Conservation (phyloP, 2,888 invertebrate species). For the Drosophila falleni region DNA sequence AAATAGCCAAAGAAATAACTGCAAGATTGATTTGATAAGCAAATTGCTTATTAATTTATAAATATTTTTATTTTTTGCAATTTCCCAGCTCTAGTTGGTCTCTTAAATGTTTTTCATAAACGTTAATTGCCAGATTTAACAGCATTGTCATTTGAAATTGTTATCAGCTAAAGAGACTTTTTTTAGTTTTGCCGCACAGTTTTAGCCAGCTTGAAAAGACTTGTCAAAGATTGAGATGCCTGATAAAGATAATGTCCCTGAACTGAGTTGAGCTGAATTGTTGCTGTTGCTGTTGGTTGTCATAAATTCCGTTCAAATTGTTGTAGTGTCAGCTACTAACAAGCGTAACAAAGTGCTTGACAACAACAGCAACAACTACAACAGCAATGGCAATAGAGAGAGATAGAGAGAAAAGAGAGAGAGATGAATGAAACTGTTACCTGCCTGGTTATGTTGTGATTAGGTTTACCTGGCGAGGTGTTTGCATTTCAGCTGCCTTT, state of each 20-base stretch:
- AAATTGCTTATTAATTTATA: conserved; percentile 8
- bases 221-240: conserved; percentile 32
- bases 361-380: conserved; percentile 24
- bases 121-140: conserved; percentile 22
- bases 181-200: conserved; percentile 14
- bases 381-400: conserved; percentile 4
- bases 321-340: conserved; percentile 71
- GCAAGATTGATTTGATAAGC: neutral
- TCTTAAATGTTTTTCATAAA: neutral
- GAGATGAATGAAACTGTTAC: conserved; percentile 72
- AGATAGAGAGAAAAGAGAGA: neutral
- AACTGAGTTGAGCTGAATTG: conserved; percentile 20
- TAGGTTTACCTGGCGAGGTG: conserved; percentile 59
- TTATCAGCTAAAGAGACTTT: conserved; percentile 18
- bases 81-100: conserved; percentile 5
- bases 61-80: neutral
- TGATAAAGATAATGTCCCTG: conserved; percentile 44
- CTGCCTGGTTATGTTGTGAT: conserved; percentile 70
- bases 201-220: conserved; percentile 16
- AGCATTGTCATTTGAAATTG: conserved; percentile 27
- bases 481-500: conserved; percentile 38
- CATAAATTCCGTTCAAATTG: conserved; percentile 69
- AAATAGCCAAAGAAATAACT: neutral
- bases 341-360: conserved; percentile 70
- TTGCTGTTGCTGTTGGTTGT: conserved; percentile 36